phyloP scores from a whole-genome alignment of 2,797 vertebrate genomes.

The Astyanax mexicanus region DNA sequence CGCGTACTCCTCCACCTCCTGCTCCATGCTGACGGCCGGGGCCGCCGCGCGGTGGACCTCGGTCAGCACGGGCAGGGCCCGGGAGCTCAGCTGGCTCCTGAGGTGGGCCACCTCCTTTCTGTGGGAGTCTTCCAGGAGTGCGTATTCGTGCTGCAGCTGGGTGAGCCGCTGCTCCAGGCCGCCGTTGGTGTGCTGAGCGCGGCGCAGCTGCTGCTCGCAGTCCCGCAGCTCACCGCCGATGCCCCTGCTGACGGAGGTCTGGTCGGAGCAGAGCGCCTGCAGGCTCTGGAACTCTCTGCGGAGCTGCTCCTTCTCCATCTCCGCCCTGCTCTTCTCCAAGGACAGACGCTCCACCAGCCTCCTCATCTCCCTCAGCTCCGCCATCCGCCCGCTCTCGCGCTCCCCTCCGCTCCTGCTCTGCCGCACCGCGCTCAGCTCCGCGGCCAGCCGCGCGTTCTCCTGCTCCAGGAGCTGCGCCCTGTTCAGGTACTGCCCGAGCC shows the following conservation, averaged over 20 bases:
- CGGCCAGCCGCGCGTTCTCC: conserved; percentile 84
- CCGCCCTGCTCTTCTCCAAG: conserved; percentile 82
- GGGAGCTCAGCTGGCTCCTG: conserved; percentile 73
- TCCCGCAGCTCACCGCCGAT: conserved; percentile 83
- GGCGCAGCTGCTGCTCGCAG: conserved; percentile 79
- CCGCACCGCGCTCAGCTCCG: conserved; percentile 79
- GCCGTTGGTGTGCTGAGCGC: conserved; percentile 76
- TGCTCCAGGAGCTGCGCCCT: conserved; percentile 89
- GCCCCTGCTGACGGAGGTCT: conserved; percentile 76
- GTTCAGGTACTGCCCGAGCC: conserved; percentile 86
- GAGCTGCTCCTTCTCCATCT: conserved; percentile 87
- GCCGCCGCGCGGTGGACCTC: conserved; percentile 67
- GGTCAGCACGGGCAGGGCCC: conserved; percentile 63
- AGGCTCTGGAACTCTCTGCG: conserved; percentile 82
- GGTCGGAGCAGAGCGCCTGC: conserved; percentile 77
- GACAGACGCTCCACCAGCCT: conserved; percentile 83
- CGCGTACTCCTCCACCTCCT: conserved; percentile 82
- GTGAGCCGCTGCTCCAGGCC: conserved; percentile 84
- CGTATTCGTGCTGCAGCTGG: conserved; percentile 80
- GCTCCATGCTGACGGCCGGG: conserved; percentile 71
- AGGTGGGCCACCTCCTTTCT: conserved; percentile 74
- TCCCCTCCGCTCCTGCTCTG: conserved; percentile 60
- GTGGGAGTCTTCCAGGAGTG: conserved; percentile 79
- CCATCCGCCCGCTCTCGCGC: conserved; percentile 67
- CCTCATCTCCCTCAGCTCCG: conserved; percentile 83